Conservation (phyloP, 1,140 invertebrate genomes). For the Dufourea novaeangliae region DNA sequence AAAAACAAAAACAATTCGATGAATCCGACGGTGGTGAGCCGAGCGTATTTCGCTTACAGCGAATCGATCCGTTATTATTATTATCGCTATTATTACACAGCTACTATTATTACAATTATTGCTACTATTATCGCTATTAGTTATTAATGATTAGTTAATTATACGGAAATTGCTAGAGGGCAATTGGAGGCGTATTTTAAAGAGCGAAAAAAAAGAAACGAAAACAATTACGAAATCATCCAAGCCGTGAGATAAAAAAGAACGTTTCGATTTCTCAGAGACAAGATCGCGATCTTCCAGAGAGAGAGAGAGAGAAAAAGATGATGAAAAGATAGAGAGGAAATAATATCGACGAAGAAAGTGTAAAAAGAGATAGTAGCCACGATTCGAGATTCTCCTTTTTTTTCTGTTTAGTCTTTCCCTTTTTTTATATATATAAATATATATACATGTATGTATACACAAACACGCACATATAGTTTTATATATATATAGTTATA, state of each 20-base stretch:
- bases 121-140: constrained; percentile 61
- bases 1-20: neutral
- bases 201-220: constrained; percentile 61
- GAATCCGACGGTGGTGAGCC: constrained; percentile 36
- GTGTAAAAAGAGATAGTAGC: constrained; percentile 61
- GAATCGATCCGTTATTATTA: constrained; percentile 63
- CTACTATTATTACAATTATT: constrained; percentile 62
- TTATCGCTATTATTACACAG: constrained; percentile 55
- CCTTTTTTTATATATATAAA: constrained; percentile 43
- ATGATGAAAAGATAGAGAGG: neutral
- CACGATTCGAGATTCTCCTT: constrained; percentile 75
- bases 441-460: constrained; percentile 46
- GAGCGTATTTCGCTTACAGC: constrained; percentile 64
- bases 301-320: neutral
- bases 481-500: constrained; percentile 49
- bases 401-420: constrained; percentile 63
- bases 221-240: constrained; percentile 43
- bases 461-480: constrained; percentile 43
- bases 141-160: constrained; percentile 59
- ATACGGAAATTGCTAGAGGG: constrained; percentile 62
- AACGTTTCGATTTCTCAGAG: neutral
- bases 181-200: constrained; percentile 81
- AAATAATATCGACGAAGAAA: constrained; percentile 47
- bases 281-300: constrained; percentile 1
- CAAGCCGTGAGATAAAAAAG: constrained; percentile 49